These are phyloP conservation scores for Drosophila antonietae DNA, from an alignment of 2,888 invertebrate species.

Conservation along the genomic window DNA sequence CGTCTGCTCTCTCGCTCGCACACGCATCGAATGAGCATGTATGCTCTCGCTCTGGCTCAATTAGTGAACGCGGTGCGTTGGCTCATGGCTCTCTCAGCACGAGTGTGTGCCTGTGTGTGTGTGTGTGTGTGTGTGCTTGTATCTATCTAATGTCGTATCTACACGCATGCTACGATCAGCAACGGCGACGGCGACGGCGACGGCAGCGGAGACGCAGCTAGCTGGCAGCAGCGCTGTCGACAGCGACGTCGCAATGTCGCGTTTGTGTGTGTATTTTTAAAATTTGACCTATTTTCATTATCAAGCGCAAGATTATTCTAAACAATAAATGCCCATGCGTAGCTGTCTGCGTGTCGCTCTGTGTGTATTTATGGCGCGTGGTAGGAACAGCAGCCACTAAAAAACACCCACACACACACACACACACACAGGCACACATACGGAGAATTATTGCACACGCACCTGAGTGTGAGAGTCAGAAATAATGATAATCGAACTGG, in stretches of 20 bases:
- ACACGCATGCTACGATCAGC: slow-evolving; percentile 62
- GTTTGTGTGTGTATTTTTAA: slow-evolving; percentile 80
- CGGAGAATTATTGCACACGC: slow-evolving; percentile 35
- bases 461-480: slow-evolving; percentile 38
- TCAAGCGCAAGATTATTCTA: slow-evolving; percentile 85
- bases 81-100: slow-evolving; percentile 40
- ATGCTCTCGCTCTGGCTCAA: slow-evolving; percentile 23
- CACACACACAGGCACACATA: slow-evolving; percentile 10
- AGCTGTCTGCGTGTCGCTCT: slow-evolving; percentile 36
- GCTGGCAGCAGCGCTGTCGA: slow-evolving; percentile 28
- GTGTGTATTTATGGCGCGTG: slow-evolving; percentile 42
- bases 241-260: slow-evolving; percentile 67
- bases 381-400: slow-evolving; percentile 49
- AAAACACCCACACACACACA: slow-evolving; percentile 28
- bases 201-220: slow-evolving; percentile 8
- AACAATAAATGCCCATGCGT: slow-evolving; percentile 78
- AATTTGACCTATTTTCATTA: slow-evolving; percentile 85
- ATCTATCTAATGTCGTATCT: slow-evolving; percentile 59
- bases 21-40: not conserved
- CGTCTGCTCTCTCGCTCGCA: slow-evolving; percentile 5
- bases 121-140: slow-evolving; percentile 29
- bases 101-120: slow-evolving; percentile 26
- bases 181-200: slow-evolving; percentile 17
- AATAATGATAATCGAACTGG: slow-evolving; percentile 14
- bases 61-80: slow-evolving; percentile 61